Evolutionary conservation across 2,113 vertebrate species (phyloP).

Genomic region (Rhipidura dahli): DNA sequence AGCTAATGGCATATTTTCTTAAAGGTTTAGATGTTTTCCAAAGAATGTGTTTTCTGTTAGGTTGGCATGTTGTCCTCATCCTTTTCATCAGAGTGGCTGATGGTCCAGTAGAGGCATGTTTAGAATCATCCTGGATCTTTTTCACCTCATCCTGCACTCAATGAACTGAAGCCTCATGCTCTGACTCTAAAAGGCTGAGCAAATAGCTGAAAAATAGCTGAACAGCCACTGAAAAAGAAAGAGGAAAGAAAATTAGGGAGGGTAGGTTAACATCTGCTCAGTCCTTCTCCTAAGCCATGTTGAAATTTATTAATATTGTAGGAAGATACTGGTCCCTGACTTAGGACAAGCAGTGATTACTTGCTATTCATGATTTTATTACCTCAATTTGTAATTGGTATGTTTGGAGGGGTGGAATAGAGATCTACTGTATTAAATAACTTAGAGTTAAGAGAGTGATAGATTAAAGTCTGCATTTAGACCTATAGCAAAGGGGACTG

Average conservation of each 20-base stretch:
- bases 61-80: background rate
- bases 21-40: conserved; percentile 9
- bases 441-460: background rate
- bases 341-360: background rate
- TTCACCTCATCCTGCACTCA: background rate
- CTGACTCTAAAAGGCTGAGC: background rate
- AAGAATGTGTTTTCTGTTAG: background rate
- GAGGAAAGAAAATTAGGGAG: background rate
- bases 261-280: background rate
- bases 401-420: background rate
- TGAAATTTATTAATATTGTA: background rate
- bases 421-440: background rate
- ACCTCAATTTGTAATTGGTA: background rate
- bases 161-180: background rate
- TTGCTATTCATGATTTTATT: background rate
- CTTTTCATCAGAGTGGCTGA: background rate
- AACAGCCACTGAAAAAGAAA: background rate
- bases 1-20: background rate
- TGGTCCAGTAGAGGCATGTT: background rate
- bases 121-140: background rate
- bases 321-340: background rate
- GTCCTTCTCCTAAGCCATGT: background rate
- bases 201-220: background rate
- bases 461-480: background rate
- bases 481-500: background rate